Evolutionary conservation across 2,113 vertebrate species (phyloP).

Genomic region (Xyliphius kryptos): DNA sequence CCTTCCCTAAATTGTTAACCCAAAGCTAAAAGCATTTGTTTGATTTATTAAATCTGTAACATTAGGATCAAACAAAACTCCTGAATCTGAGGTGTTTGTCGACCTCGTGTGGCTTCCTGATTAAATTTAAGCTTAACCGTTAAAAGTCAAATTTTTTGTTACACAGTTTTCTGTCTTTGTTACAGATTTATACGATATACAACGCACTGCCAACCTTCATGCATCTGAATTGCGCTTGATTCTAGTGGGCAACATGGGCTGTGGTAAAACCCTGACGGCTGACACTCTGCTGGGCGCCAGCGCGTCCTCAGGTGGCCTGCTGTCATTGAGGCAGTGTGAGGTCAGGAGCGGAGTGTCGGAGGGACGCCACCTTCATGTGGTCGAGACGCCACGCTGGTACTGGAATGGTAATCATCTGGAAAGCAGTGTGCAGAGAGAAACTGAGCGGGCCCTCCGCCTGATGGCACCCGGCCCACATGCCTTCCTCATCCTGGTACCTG

Average conservation of each 20-base stretch:
- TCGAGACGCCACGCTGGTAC: conserved; percentile 68
- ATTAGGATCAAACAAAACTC: too few species aligned
- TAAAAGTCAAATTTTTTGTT: too few species aligned
- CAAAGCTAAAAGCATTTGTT: too few species aligned
- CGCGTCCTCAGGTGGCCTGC: neutral
- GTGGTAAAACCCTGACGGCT: conserved; percentile 62
- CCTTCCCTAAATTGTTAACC: too few species aligned
- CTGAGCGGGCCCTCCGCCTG: conserved; percentile 44
- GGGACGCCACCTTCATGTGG: conserved; percentile 51
- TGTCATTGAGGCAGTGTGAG: conserved; percentile 44
- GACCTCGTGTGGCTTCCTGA: too few species aligned
- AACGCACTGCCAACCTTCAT: neutral
- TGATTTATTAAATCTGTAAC: too few species aligned
- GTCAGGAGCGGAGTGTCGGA: conserved; percentile 44
- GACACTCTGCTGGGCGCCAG: conserved; percentile 59
- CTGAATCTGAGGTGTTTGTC: too few species aligned
- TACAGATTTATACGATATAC: conserved; percentile 7
- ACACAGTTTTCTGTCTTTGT: neutral
- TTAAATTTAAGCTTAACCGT: too few species aligned
- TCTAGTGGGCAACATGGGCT: conserved; percentile 64
- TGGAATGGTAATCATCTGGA: conserved; percentile 59
- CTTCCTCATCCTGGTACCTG: conserved; percentile 63
- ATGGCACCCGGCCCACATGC: conserved; percentile 53
- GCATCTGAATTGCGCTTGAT: conserved; percentile 52
- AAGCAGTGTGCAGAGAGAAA: conserved; percentile 51